Evolutionary conservation across 2,797 vertebrate species (phyloP).

Genomic region (Lateolabrax maculatus): DNA sequence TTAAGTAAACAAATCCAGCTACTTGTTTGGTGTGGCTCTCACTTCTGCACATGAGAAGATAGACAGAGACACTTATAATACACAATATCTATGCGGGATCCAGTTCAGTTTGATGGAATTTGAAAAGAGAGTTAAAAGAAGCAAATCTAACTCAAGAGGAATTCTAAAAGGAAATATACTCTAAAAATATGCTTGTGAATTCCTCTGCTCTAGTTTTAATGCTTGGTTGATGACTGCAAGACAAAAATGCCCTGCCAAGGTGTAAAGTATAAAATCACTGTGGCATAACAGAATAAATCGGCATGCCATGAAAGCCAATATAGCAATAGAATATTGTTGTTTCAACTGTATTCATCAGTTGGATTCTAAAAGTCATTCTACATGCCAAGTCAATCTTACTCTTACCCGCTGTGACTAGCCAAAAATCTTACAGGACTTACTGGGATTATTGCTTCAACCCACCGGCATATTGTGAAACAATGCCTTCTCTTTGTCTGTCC

Average conservation of each 20-base stretch:
- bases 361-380: conserved; percentile 4
- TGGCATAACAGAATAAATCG: neutral
- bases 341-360: conserved; percentile 21
- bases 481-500: conserved; percentile 69
- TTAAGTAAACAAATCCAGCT: conserved; percentile 61
- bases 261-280: conserved; percentile 13
- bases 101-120: conserved; percentile 15
- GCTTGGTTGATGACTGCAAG: conserved; percentile 7
- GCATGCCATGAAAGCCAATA: neutral
- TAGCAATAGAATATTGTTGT: neutral
- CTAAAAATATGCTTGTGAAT: conserved; percentile 2
- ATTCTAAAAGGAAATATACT: conserved; percentile 4
- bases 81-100: neutral
- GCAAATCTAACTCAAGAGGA: conserved; percentile 5
- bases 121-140: conserved; percentile 13
- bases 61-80: neutral
- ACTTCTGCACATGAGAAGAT: neutral
- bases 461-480: conserved; percentile 72
- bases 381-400: conserved; percentile 44
- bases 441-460: conserved; percentile 58
- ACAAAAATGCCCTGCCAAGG: conserved; percentile 13
- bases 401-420: conserved; percentile 34
- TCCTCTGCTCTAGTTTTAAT: conserved; percentile 19
- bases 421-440: conserved; percentile 27
- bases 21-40: conserved; percentile 22